Evolutionary conservation across 2,113 vertebrate genomes (phyloP).

Genomic region (Calyptomena viridis): DNA sequence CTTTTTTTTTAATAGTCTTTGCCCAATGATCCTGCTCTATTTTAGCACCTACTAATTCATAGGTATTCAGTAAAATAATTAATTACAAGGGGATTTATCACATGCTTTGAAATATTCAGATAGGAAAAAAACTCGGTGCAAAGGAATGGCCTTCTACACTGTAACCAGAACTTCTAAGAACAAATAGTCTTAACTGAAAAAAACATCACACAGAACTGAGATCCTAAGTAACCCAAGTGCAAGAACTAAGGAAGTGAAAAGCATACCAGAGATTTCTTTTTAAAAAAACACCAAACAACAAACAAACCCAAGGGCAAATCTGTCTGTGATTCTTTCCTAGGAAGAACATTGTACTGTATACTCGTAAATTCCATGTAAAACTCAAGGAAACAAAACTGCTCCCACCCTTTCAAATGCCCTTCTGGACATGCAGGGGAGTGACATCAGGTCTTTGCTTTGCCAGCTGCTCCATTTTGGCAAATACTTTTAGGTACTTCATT

Average conservation of each 20-base stretch:
- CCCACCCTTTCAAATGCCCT: background rate
- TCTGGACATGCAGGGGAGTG: background rate
- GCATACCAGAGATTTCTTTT: background rate
- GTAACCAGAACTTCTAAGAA: background rate
- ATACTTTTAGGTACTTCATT: background rate
- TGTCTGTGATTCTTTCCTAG: background rate
- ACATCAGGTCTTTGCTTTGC: background rate
- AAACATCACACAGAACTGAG: background rate
- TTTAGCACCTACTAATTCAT: background rate
- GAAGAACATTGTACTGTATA: background rate
- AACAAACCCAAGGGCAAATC: background rate
- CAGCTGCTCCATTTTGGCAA: background rate
- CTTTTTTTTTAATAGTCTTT: background rate
- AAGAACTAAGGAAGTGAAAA: background rate
- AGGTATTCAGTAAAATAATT: background rate
- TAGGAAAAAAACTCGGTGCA: background rate
- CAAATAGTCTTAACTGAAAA: background rate
- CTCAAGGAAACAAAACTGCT: background rate
- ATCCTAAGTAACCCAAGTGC: background rate
- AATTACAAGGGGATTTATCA: background rate
- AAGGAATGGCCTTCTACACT: background rate
- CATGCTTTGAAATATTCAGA: background rate
- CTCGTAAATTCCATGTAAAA: background rate
- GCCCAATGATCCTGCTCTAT: background rate
- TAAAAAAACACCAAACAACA: background rate